Evolutionary conservation across 2,888 invertebrate species (phyloP).

Genomic region (Erannis defoliaria): DNA sequence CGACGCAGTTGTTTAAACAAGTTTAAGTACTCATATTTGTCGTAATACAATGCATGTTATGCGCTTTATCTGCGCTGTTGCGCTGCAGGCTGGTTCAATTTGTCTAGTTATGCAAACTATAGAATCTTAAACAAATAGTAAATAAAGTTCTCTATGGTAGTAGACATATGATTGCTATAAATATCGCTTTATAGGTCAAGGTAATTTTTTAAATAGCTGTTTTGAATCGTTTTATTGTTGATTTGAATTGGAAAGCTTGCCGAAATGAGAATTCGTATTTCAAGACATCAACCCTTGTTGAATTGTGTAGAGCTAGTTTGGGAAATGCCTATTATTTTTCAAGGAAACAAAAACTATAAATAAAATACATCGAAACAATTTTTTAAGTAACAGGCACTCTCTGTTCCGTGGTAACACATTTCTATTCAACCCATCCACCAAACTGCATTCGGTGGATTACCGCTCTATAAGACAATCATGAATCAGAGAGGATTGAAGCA

Average conservation of each 20-base stretch:
- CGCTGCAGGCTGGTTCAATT: conserved; percentile 13
- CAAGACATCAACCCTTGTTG: background rate
- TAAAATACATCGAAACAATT: too few relatives aligned
- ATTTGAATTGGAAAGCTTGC: background rate
- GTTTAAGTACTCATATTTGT: background rate
- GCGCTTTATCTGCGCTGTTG: conserved; percentile 6
- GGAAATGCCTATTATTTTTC: too few relatives aligned
- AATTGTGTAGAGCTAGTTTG: too few relatives aligned
- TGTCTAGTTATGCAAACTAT: conserved; percentile 15
- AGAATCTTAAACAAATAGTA: conserved; percentile 3
- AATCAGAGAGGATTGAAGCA: too few relatives aligned
- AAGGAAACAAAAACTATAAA: too few relatives aligned
- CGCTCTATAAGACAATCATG: too few relatives aligned
- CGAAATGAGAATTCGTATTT: background rate
- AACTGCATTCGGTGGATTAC: too few relatives aligned
- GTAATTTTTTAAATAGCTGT: background rate
- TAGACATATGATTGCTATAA: background rate
- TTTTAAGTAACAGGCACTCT: too few relatives aligned
- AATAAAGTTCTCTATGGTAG: background rate
- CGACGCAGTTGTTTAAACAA: background rate
- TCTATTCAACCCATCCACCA: too few relatives aligned
- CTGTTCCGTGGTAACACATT: too few relatives aligned
- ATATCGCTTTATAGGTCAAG: conserved; percentile 30
- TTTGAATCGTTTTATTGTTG: background rate
- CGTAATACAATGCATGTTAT: background rate